Evolutionary conservation across 2,888 invertebrate species (phyloP), one percentile per base, ranked within the genome.

Genomic region (Punctoribates punctum): DNA sequence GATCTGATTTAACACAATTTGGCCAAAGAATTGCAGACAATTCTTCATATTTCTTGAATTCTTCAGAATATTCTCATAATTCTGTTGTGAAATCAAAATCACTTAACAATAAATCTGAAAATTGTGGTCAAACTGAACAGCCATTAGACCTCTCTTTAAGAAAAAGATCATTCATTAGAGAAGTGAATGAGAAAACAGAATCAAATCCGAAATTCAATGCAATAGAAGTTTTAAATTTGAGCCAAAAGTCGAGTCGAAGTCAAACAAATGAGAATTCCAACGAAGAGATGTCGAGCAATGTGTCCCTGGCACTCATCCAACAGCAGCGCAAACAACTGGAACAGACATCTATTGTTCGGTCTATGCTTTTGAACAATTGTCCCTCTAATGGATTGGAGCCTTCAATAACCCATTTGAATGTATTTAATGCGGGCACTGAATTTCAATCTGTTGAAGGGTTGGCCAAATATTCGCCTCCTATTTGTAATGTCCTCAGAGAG

Each of bases 91-190:
- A 57, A n/a, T 54, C 57, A 17, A 34, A 57, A 23, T 3, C 62
- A 17, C 65, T 75, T 29, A 65, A 46, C 42, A 34, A 51, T 75
- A 20, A 25, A 60, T 42, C 51, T 9, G 29, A 75, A 34, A n/a
- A 15, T 46, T 15, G 13, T 4, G n/a, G 48, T 29, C 13, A 78
- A 29, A 77, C 81, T 75, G 93, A 94, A 81, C 91, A 94, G 83
- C 96, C 97, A 0, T 85, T 97, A 76, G 96, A 97, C 85, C 87
- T 97, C 80, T 94, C 94, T 2, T 89, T 93, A 6, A 94, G 93
- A 82, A 81, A 79, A 78, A 91, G 90, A 54, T 88, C 88, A 81
- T 89, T 89, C 82, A 88, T 87, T 42, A 88, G 85, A 73, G 87
- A 70, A 20, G 42, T 54, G 25, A 60, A 42, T 60, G 20, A 42